phyloP scores from a whole-genome alignment of 2,888 invertebrate genomes.

The Cheilosia variabilis region DNA sequence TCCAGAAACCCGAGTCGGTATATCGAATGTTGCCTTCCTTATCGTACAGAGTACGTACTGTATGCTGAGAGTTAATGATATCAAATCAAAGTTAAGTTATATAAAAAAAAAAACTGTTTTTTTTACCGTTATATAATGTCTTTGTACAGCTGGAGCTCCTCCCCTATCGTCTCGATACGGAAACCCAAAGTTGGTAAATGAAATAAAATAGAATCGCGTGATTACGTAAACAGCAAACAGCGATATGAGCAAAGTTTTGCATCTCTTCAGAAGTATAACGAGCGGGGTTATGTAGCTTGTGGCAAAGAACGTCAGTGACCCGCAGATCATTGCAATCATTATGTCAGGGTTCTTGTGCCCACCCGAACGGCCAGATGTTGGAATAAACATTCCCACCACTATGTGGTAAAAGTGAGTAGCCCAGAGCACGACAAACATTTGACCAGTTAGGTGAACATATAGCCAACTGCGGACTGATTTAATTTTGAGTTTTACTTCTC shows the following conservation, averaged over 20 bases:
- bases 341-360: constrained; percentile 84
- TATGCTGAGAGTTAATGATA: constrained; percentile 76
- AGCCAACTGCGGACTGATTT: constrained; percentile 79
- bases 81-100: neutral
- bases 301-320: constrained; percentile 82
- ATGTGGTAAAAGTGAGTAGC: constrained; percentile 78
- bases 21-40: constrained; percentile 78
- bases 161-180: constrained; percentile 84
- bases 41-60: constrained; percentile 79
- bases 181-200: constrained; percentile 84
- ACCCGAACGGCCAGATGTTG: constrained; percentile 84
- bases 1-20: constrained; percentile 80
- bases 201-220: constrained; percentile 79
- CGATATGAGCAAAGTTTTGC: constrained; percentile 77
- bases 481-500: neutral
- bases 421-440: constrained; percentile 79
- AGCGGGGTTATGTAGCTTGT: constrained; percentile 81
- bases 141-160: constrained; percentile 82
- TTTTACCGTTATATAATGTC: constrained; percentile 84
- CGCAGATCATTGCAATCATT: constrained; percentile 82
- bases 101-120: neutral
- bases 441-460: constrained; percentile 79
- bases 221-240: constrained; percentile 78
- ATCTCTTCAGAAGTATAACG: constrained; percentile 79
- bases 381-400: constrained; percentile 81